phyloP scores from a whole-genome alignment of 2,113 vertebrate species.

The Ageneiosus marmoratus region DNA sequence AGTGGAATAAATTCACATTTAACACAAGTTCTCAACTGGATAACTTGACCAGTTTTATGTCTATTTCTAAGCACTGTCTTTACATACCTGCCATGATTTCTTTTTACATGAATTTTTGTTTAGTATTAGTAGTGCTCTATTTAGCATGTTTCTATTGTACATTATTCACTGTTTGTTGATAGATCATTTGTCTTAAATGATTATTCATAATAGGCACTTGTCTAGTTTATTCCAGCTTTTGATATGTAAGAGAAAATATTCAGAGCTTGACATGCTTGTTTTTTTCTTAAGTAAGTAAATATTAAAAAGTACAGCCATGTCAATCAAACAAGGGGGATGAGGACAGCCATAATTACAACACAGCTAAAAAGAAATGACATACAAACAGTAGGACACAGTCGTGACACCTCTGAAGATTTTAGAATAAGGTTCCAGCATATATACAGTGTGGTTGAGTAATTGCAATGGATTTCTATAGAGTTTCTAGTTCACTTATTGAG shows the following conservation, averaged over 20 bases:
- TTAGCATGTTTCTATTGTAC: neutral
- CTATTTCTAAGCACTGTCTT: too few relatives aligned
- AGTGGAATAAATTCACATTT: too few relatives aligned
- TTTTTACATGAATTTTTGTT: neutral
- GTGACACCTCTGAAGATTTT: neutral
- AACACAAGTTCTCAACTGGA: too few relatives aligned
- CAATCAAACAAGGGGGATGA: neutral
- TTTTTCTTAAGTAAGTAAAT: neutral
- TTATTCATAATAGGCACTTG: neutral
- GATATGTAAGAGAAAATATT: neutral
- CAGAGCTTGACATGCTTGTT: neutral
- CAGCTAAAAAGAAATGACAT: neutral
- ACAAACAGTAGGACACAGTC: neutral
- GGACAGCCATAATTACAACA: neutral
- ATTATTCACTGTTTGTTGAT: neutral
- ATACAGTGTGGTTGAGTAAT: neutral
- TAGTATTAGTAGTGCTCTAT: neutral
- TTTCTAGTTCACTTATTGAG: neutral
- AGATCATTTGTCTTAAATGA: neutral
- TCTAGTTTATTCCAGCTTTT: neutral
- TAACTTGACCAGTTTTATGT: too few relatives aligned
- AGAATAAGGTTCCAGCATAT: neutral
- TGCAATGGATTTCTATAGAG: neutral
- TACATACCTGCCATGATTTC: too few relatives aligned
- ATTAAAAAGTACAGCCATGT: neutral